Conservation (phyloP, 2,888 invertebrate species). For the Callosobruchus maculatus region DNA sequence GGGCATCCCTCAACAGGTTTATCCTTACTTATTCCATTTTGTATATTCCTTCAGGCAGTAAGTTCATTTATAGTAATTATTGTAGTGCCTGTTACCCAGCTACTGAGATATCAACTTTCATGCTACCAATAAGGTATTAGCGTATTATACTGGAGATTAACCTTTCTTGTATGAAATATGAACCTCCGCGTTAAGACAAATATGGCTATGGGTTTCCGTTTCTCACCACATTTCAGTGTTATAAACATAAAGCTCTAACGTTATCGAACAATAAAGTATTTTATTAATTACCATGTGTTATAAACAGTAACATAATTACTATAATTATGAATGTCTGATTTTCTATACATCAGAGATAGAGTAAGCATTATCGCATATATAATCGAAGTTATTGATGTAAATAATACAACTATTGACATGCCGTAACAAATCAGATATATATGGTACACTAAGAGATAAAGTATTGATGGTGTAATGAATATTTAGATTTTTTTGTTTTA, state of each 20-base stretch:
- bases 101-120: neutral
- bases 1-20: too few relatives aligned
- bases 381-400: neutral
- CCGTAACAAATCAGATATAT: too few relatives aligned
- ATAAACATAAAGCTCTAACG: neutral
- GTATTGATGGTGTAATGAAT: too few relatives aligned
- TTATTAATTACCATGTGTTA: neutral
- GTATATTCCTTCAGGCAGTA: too few relatives aligned
- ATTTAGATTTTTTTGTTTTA: too few relatives aligned
- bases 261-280: neutral
- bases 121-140: neutral
- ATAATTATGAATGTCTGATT: neutral
- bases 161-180: neutral
- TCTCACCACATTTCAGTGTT: neutral
- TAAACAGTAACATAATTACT: neutral
- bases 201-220: neutral
- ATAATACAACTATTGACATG: neutral
- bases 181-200: neutral
- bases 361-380: neutral
- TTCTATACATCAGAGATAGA: neutral
- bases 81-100: neutral
- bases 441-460: too few relatives aligned
- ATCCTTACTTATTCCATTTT: too few relatives aligned
- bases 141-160: neutral
- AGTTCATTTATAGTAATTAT: neutral